Conservation (phyloP, 2,888 invertebrate species). For the Lydus trimaculatus region DNA sequence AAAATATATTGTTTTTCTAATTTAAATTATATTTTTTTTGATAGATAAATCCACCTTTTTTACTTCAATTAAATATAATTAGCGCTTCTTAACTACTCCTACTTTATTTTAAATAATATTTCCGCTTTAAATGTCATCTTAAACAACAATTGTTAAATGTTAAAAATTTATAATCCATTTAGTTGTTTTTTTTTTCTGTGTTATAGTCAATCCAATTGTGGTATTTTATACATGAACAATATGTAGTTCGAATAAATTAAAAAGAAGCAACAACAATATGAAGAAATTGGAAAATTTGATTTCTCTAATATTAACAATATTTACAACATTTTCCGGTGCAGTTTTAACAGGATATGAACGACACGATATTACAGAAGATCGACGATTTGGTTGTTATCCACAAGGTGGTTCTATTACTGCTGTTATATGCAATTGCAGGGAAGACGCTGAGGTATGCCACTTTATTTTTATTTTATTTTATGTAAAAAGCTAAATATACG, state of each 20-base stretch:
- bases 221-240: conserved; percentile 4
- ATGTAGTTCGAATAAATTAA: conserved; percentile 26
- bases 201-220: not conserved
- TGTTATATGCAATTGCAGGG: conserved; percentile 50
- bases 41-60: not conserved
- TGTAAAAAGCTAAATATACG: too few species aligned
- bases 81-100: not conserved
- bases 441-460: conserved; percentile 48
- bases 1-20: not conserved
- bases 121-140: conserved; percentile 18
- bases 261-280: conserved; percentile 17
- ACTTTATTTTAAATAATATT: conserved; percentile 20
- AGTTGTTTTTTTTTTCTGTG: not conserved
- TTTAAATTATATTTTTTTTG: not conserved
- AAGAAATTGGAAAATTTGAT: not conserved
- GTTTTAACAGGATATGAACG: conserved; percentile 35
- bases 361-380: conserved; percentile 48
- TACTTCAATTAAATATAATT: not conserved
- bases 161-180: not conserved
- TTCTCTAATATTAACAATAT: conserved; percentile 20
- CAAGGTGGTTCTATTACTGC: conserved; percentile 49
- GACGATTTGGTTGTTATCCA: conserved; percentile 54
- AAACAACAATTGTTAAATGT: not conserved
- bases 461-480: too few species aligned
- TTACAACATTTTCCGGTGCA: conserved; percentile 22